A percentile compares a stretch with the other conserved stretches of the same genome.
phyloP scores from a whole-genome alignment of 2,113 vertebrate species.

The Diadophis punctatus region DNA sequence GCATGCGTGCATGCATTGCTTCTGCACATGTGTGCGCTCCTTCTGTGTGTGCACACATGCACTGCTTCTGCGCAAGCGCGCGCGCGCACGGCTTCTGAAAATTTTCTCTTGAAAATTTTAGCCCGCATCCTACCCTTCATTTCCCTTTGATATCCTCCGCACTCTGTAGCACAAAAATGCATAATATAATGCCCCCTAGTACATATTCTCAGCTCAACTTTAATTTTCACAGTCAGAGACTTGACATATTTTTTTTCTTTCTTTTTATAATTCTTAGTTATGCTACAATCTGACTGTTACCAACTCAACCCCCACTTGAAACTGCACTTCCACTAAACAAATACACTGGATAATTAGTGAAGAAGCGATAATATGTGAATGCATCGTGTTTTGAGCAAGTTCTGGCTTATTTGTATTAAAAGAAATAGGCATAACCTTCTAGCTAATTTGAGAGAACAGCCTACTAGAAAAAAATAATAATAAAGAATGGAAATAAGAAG shows the following conservation, averaged over 20 bases:
- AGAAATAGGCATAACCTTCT: constrained; percentile 52
- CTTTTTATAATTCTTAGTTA: not conserved
- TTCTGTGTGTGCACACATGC: too few species aligned
- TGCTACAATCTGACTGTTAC: constrained; percentile 13
- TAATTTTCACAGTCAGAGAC: constrained; percentile 39
- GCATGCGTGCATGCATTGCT: too few species aligned
- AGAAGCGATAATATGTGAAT: constrained; percentile 57
- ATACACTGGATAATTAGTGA: constrained; percentile 39
- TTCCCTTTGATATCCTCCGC: constrained; percentile 39
- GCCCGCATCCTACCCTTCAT: constrained; percentile 30
- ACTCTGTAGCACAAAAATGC: constrained; percentile 35
- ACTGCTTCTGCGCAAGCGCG: too few species aligned
- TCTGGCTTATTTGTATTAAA: constrained; percentile 51
- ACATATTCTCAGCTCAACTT: not conserved
- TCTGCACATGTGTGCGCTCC: too few species aligned
- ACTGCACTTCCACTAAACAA: constrained; percentile 54
- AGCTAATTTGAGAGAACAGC: constrained; percentile 1
- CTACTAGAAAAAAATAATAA: constrained; percentile 40
- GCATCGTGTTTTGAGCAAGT: constrained; percentile 54
- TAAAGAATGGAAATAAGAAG: not conserved
- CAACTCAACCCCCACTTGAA: constrained; percentile 41
- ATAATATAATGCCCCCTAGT: not conserved
- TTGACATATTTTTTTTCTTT: constrained; percentile 25
- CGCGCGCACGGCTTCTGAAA: too few species aligned
- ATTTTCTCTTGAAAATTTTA: constrained; percentile 34